These are phyloP conservation scores for Indri indri DNA, from an alignment of 2,113 vertebrate genomes.

Conservation along the genomic window DNA sequence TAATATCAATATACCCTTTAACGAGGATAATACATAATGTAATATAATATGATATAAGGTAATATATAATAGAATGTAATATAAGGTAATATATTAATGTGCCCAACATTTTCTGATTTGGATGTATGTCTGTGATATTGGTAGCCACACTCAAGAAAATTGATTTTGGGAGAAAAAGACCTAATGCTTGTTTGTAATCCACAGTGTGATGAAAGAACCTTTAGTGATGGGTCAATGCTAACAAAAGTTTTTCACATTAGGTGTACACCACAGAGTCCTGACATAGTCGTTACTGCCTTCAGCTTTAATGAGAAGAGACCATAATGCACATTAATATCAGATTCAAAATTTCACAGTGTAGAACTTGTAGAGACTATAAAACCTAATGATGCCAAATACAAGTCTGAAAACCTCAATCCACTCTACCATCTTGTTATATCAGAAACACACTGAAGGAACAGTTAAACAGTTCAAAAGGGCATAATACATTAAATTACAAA, in stretches of 20 bases:
- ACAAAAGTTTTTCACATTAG: constrained; percentile 67
- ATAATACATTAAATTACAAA: neutral
- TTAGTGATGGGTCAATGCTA: constrained; percentile 40
- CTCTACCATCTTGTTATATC: constrained; percentile 55
- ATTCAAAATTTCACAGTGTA: constrained; percentile 63
- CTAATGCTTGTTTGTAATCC: neutral
- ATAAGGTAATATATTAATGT: neutral
- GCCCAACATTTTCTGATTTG: constrained; percentile 16
- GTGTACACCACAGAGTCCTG: constrained; percentile 42
- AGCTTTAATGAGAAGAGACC: constrained; percentile 63
- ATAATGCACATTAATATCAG: constrained; percentile 58
- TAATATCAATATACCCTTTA: constrained; percentile 10
- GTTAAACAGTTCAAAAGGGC: neutral
- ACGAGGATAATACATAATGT: neutral
- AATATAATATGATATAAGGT: neutral
- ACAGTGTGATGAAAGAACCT: constrained; percentile 39
- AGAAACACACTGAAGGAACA: constrained; percentile 47
- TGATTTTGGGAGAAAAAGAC: neutral
- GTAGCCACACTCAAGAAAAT: neutral
- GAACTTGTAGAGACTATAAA: constrained; percentile 77
- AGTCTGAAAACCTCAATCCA: constrained; percentile 54
- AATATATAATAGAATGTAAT: neutral
- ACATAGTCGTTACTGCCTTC: constrained; percentile 1
- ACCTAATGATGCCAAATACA: constrained; percentile 73
- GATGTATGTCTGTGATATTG: neutral